These are phyloP conservation scores for Fregetta grallaria DNA, from an alignment of 2,113 vertebrate genomes.

Conservation along the genomic window DNA sequence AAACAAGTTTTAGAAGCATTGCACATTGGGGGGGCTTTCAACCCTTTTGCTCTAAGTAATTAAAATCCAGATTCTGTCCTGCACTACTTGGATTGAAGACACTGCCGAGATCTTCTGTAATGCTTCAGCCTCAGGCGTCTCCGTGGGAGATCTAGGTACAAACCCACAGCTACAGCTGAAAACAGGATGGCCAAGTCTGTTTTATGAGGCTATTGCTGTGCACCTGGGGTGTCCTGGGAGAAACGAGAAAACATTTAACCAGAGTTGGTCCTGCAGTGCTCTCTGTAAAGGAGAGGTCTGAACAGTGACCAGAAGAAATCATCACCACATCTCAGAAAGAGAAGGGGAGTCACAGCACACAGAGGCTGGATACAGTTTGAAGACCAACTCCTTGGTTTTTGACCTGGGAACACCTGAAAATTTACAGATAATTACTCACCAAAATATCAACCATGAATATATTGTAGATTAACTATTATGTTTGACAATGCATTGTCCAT, in stretches of 20 bases:
- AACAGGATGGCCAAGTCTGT: not conserved
- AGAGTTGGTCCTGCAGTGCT: not conserved
- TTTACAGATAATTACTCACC: not conserved
- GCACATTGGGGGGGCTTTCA: not conserved
- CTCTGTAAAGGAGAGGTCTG: not conserved
- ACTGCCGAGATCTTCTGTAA: not conserved
- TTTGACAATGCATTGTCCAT: not conserved
- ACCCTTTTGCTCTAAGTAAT: not conserved
- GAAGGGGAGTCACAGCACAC: not conserved
- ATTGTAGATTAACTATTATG: not conserved
- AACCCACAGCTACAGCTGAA: not conserved
- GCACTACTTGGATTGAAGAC: not conserved
- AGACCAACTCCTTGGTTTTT: not conserved
- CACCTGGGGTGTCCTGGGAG: not conserved
- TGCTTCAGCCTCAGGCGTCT: not conserved
- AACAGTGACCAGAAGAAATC: not conserved
- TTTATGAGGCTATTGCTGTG: not conserved
- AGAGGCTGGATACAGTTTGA: not conserved
- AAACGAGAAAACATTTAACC: not conserved
- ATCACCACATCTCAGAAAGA: not conserved
- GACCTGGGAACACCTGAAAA: not conserved
- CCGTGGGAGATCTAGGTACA: not conserved
- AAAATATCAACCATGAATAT: not conserved
- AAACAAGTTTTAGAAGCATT: not conserved
- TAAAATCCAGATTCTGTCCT: not conserved